Evolutionary conservation across 2,888 invertebrate species (phyloP).

Genomic region (Nysson spinosus): DNA sequence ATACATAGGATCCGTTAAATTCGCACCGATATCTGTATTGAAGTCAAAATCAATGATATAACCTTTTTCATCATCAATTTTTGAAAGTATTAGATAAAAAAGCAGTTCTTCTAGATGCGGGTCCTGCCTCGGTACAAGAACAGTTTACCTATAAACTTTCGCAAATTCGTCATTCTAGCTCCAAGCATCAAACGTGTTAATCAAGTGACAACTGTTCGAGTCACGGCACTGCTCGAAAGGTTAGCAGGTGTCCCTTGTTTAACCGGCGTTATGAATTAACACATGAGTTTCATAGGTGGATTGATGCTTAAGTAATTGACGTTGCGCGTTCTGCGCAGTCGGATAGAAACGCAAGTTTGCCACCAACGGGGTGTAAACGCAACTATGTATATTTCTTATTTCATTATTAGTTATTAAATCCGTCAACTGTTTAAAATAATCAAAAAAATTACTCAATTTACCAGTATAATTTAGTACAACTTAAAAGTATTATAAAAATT

Average conservation of each 20-base stretch:
- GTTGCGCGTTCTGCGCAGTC: constrained; percentile 8
- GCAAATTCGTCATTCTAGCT: constrained; percentile 74
- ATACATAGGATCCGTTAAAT: constrained; percentile 94
- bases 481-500: too few relatives aligned
- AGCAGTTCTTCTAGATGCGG: neutral
- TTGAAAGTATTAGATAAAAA: constrained; percentile 4
- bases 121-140: neutral
- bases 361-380: too few relatives aligned
- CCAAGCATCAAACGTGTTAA: constrained; percentile 63
- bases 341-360: too few relatives aligned
- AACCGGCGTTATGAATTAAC: constrained; percentile 62
- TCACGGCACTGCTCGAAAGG: constrained; percentile 56
- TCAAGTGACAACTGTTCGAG: constrained; percentile 30
- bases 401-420: too few relatives aligned
- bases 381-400: too few relatives aligned
- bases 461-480: too few relatives aligned
- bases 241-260: constrained; percentile 71
- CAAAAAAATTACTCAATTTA: too few relatives aligned
- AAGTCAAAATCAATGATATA: constrained; percentile 32
- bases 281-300: constrained; percentile 46
- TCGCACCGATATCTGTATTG: constrained; percentile 90
- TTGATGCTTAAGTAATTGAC: constrained; percentile 14
- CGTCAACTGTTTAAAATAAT: too few relatives aligned
- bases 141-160: constrained; percentile 74
- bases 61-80: constrained; percentile 11